Evolutionary conservation across 2,797 vertebrate genomes (phyloP), one percentile per base, ranked within the genome.

Genomic region (Sylvilagus floridanus): DNA sequence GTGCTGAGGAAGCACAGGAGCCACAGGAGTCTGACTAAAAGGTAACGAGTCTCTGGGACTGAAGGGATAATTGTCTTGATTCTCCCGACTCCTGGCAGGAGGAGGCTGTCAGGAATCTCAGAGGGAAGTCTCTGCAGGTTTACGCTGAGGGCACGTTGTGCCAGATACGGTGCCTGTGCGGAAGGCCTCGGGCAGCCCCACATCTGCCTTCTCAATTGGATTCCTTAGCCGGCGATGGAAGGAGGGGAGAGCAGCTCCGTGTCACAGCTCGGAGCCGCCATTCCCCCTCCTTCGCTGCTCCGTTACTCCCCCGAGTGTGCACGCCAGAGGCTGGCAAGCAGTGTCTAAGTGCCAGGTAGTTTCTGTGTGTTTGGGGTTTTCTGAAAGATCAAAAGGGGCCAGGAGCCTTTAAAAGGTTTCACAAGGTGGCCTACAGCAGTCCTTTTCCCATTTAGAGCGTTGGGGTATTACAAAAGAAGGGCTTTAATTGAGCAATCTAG

Each of bases 401-500:
- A 95, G 87, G 92, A 95, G 86, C 95, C 95, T 93, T 96, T 96
- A 96, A 97, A 95, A 93, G 88, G 65, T 94, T 97, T 97, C 94
- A 89, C 22, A 92, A 97, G 94, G 97, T 97, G 96, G 95, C 97
- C 97, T 91, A 90, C 92, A 97, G 96, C 94, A 94, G 95, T 81
- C 77, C 84, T n/a, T 91, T 97, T 89, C 89, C 96, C 92, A 95
- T 93, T 97, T 92, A 91, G 88, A 93, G 81, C 94, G 72, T 30
- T 89, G 73, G 95, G 96, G 87, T 94, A 96, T 97, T 97, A 97
- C 96, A 97, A 97, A 97, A 96, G 97, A 96, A 97, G 82, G 95
- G 87, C 91, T 96, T 96, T 97, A 97, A 96, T 96, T 96, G 95
- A 96, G 97, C 96, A 97, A 96, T 95, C 96, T 96, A 96, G 96